phyloP scores from a whole-genome alignment of 1,140 invertebrate species.

The Aethina tumida region DNA sequence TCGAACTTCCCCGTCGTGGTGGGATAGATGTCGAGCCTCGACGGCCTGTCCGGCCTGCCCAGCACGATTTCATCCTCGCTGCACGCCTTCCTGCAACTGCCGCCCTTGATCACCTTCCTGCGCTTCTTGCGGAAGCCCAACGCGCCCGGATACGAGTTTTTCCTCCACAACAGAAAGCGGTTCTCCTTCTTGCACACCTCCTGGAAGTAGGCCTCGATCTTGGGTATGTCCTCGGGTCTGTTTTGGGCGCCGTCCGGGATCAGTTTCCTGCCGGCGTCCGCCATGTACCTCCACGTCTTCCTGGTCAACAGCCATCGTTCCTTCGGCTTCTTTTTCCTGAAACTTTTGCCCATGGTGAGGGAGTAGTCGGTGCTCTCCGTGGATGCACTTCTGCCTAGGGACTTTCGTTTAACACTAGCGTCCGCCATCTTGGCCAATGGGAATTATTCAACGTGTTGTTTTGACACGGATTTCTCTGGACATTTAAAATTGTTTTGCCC shows the following conservation, averaged over 20 bases:
- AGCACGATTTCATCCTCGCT: conserved; percentile 52
- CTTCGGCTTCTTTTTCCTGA: conserved; percentile 47
- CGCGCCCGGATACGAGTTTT: conserved; percentile 65
- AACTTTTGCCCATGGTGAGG: conserved; percentile 40
- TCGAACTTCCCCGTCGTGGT: conserved; percentile 53
- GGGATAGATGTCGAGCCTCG: conserved; percentile 40
- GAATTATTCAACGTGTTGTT: neutral
- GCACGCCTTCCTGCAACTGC: conserved; percentile 51
- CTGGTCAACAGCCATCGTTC: conserved; percentile 78
- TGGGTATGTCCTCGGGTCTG: conserved; percentile 60
- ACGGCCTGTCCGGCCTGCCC: conserved; percentile 34
- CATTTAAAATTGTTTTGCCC: neutral
- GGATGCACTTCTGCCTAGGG: conserved; percentile 28
- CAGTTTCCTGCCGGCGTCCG: conserved; percentile 73
- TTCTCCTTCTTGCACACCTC: conserved; percentile 67
- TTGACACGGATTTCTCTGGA: neutral
- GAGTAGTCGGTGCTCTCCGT: conserved; percentile 31
- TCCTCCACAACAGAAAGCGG: conserved; percentile 69
- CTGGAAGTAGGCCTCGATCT: conserved; percentile 75
- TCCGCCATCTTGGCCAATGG: conserved; percentile 26
- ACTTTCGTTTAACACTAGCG: conserved; percentile 23
- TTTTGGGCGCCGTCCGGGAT: conserved; percentile 67
- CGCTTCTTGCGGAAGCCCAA: conserved; percentile 45
- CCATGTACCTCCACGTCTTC: conserved; percentile 86
- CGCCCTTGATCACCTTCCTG: conserved; percentile 48